Conservation (phyloP, 2,113 vertebrate genomes). For the Erythrolamprus reginae region DNA sequence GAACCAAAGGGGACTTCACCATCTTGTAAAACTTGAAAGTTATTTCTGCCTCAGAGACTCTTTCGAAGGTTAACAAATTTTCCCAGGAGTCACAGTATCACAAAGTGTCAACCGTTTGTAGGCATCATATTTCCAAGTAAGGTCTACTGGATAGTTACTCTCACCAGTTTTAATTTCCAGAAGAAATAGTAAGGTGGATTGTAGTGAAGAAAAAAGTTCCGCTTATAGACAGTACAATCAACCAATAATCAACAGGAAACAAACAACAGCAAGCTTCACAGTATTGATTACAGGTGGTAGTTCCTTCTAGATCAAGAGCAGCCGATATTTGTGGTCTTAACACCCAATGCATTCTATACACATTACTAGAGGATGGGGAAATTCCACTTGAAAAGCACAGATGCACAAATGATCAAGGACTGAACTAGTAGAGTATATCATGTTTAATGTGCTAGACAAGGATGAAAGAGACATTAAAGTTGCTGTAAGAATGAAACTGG, state of each 20-base stretch:
- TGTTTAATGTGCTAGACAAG: background rate
- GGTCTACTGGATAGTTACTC: conserved; percentile 39
- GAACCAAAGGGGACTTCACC: conserved; percentile 60
- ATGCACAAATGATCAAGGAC: background rate
- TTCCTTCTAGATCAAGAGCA: background rate
- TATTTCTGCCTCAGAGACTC: conserved; percentile 52
- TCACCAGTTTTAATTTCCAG: conserved; percentile 50
- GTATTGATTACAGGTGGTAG: background rate
- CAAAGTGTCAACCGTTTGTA: conserved; percentile 66
- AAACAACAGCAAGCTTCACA: background rate
- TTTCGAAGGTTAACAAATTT: conserved; percentile 62
- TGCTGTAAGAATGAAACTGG: background rate
- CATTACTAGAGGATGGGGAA: background rate
- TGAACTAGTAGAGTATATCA: background rate
- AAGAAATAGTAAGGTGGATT: conserved; percentile 12
- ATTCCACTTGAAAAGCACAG: background rate
- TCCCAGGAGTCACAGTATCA: conserved; percentile 56
- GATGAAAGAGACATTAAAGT: background rate
- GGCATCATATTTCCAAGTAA: conserved; percentile 64
- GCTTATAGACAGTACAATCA: background rate
- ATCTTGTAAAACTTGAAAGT: conserved; percentile 60
- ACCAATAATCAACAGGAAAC: background rate
- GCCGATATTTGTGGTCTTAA: background rate
- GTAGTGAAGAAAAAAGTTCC: conserved; percentile 25
- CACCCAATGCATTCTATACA: background rate